Evolutionary conservation across 2,113 vertebrate species (phyloP).

Genomic region (Eudyptes chrysolophus): DNA sequence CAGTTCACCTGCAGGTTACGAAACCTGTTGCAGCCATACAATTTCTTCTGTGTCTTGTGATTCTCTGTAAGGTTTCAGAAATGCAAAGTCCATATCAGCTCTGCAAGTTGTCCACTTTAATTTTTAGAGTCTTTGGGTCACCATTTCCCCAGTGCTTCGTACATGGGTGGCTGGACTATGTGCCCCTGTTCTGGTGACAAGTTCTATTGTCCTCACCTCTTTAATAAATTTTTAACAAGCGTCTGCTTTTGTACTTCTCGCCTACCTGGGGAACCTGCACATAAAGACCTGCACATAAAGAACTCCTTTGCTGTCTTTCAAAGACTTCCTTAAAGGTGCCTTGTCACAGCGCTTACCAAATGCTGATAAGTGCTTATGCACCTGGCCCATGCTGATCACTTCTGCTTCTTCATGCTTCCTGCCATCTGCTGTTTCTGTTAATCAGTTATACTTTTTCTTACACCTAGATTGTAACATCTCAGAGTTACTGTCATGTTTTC

Average conservation of each 20-base stretch:
- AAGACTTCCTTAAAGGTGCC: neutral
- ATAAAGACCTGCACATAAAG: neutral
- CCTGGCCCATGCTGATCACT: neutral
- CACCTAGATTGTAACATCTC: neutral
- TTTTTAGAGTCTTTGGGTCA: neutral
- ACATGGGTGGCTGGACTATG: neutral
- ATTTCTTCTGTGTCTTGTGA: neutral
- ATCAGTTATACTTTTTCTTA: neutral
- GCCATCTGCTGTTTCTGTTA: conserved; percentile 20
- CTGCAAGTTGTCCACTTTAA: neutral
- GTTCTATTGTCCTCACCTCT: neutral
- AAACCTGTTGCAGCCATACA: neutral
- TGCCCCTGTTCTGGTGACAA: neutral
- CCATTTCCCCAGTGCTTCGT: neutral
- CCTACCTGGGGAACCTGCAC: neutral
- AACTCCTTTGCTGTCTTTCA: neutral
- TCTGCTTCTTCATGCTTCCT: conserved; percentile 8
- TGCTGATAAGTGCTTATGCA: neutral
- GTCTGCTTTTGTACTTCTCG: neutral
- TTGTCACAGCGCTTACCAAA: neutral
- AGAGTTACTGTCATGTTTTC: neutral
- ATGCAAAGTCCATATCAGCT: neutral
- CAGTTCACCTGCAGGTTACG: neutral
- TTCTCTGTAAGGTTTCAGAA: neutral
- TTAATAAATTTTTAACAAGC: neutral